Base-by-base conservation (phyloP, 1,140 invertebrate species). In the Calliopsis andreniformis region DNA sequence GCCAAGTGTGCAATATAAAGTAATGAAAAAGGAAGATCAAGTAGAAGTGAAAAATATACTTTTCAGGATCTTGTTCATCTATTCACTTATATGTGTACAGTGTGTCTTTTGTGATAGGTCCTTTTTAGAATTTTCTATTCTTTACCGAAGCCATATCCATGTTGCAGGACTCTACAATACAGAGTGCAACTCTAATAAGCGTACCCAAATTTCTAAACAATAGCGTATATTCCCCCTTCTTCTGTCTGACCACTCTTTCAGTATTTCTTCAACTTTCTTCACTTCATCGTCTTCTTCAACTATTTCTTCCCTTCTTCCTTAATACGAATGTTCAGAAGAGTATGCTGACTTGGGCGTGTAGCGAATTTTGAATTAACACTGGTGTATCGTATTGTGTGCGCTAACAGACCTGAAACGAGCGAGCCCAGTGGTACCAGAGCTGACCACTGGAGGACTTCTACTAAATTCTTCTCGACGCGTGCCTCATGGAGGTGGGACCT, bases 361-460 rank as follows among this genome's bases (percentile, higher is more conserved):
- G 78, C n/a, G 61, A 82, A 84, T 78, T 39, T 39, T 76, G 75
- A 79, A 87, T 88, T 90, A 89, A 90, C 88, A 87, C 83, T 73
- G 77, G 85, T 86, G 78, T 88, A 76, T 84, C 83, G 76, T 90
- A 73, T 83, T 88, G 87, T 91, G 85, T 91, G 90, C 85, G 89
- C 89, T 91, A 89, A 91, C 90, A 92, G 91, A 92, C 92, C 88
- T 93, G 88, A 93, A 92, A 91, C 89, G 92, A 89, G 88, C 91
- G 87, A 92, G 90, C 85, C 91, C 91, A 92, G 91, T 92, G 91
- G 91, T 92, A 92, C 87, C 91, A 84, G 91, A 92, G 87, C 88
- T 91, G 90, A 92, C 91, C 91, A 91, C 91, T 92, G 91, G 91
- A 92, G 91, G 91, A 91, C 91, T 92, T 89, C 87, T 92, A 91